Evolutionary conservation across 2,888 invertebrate species (phyloP).

Genomic region (Chesias legatella): DNA sequence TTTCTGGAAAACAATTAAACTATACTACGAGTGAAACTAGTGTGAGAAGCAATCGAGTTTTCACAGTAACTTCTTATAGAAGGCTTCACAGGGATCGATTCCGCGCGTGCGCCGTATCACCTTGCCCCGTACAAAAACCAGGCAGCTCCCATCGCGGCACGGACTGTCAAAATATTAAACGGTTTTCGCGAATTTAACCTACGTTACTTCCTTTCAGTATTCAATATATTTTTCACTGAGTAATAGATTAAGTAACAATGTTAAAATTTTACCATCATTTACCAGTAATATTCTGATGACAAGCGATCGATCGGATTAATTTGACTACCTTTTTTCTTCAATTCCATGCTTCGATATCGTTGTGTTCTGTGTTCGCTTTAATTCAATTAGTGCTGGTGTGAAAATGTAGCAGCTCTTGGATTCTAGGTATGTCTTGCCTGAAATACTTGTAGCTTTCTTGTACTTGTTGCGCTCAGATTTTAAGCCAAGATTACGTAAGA

Average conservation of each 20-base stretch:
- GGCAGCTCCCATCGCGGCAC: conserved; percentile 53
- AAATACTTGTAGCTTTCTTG: conserved; percentile 49
- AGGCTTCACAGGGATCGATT: conserved; percentile 64
- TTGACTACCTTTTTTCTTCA: conserved; percentile 30
- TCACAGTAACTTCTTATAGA: conserved; percentile 31
- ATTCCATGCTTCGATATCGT: conserved; percentile 34
- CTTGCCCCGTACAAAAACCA: conserved; percentile 63
- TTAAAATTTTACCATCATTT: conserved; percentile 7
- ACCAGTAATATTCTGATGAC: conserved; percentile 21
- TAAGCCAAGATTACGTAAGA: conserved; percentile 62
- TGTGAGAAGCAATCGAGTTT: conserved; percentile 29
- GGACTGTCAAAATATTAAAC: conserved; percentile 68
- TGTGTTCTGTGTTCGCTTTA: conserved; percentile 41
- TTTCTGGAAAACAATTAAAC: too few species aligned
- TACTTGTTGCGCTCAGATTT: conserved; percentile 67
- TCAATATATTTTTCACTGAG: conserved; percentile 10
- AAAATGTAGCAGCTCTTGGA: conserved; percentile 58
- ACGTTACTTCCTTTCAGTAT: conserved; percentile 26
- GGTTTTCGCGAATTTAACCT: conserved; percentile 50
- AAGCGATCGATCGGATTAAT: conserved; percentile 21
- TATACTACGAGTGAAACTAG: conserved; percentile 3
- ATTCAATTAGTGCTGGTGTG: conserved; percentile 44
- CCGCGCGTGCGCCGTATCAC: conserved; percentile 55
- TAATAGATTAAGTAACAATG: conserved; percentile 6
- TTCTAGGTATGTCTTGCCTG: conserved; percentile 39